Base-by-base conservation (phyloP, 2,888 invertebrate species). In the Neoascia interrupta region DNA sequence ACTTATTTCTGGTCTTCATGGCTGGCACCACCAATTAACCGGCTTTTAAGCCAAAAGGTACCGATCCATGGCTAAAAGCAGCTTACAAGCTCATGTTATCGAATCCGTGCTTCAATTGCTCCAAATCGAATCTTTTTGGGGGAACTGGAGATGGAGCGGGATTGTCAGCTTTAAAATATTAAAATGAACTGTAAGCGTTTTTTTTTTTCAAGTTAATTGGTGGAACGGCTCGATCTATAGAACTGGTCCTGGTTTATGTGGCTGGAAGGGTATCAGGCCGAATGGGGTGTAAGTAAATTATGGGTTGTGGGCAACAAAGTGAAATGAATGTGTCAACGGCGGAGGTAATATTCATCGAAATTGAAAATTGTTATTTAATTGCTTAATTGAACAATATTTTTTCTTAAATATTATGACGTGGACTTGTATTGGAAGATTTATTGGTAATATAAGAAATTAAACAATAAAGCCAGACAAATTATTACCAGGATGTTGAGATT, bases 301-400 rank as follows among this genome's bases (percentile, higher is more conserved):
- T 61, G 37, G 28, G 53, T 47, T 61, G 61, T 19, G 31, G 34
- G 53, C 37, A 16, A 39, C 16, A 37, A 43, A 66, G 37, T 45
- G 51, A 68, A 74, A 53, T 18, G 15, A 53, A 68, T 60, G 73
- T 74, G 66, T 74, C 66, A 60, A 64, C n/a, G n/a, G n/a, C n/a
- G 26, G 19, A 39, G 23, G 54, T 54, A 68, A 74, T 74, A 68
- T 61, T 34, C 34, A 34, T 74, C 4, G 28, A 61, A 61, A 54
- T 41, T 47, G 39, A 41, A 61, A 74, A 74, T 61, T 68, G 45
- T 53, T 68, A 68, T 68, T 74, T 74, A 74, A 74, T 74, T 74
- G 54, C 53, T 74, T 58, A 73, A 66, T 73, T 73, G 64, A 64
- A 16, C 11, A 41, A 19, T n/a, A n/a, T 15, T 58, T n/a, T n/a